A percentile compares a stretch with the other conserved stretches of the same genome.
Conservation (phyloP, 2,797 vertebrate genomes). For the Platalea minor region DNA sequence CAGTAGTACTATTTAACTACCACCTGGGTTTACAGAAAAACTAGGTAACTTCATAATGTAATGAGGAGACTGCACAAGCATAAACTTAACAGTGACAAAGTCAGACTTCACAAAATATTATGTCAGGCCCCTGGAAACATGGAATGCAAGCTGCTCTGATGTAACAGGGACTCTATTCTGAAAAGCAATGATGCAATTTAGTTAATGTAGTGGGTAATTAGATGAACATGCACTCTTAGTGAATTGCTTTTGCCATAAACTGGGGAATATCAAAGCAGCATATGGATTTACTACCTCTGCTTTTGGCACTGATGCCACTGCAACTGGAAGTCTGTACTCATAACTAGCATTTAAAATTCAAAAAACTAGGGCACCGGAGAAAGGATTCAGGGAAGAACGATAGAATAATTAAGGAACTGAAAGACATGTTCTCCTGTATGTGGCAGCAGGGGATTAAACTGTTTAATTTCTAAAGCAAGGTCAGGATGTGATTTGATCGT, state of each 20-base stretch:
- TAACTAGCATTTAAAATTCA: background rate
- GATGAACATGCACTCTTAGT: background rate
- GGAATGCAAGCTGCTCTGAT: background rate
- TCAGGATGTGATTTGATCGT: background rate
- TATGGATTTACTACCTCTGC: background rate
- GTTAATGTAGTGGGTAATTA: background rate
- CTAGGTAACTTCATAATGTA: background rate
- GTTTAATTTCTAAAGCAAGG: background rate
- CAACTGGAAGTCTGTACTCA: background rate
- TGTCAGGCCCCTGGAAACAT: background rate
- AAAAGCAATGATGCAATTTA: background rate
- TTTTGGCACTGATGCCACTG: background rate
- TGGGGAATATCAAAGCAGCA: background rate
- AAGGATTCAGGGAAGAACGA: background rate
- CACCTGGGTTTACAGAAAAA: background rate
- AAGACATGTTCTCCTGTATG: background rate
- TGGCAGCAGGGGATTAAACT: background rate
- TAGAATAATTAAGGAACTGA: background rate
- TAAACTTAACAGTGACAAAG: background rate
- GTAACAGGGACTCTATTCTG: background rate
- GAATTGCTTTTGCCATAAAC: background rate
- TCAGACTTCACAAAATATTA: background rate
- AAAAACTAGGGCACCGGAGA: background rate
- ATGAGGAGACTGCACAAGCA: background rate
- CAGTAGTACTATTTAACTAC: background rate